Base-by-base conservation (phyloP, 2,113 vertebrate genomes). In the Megaleporinus macrocephalus region DNA sequence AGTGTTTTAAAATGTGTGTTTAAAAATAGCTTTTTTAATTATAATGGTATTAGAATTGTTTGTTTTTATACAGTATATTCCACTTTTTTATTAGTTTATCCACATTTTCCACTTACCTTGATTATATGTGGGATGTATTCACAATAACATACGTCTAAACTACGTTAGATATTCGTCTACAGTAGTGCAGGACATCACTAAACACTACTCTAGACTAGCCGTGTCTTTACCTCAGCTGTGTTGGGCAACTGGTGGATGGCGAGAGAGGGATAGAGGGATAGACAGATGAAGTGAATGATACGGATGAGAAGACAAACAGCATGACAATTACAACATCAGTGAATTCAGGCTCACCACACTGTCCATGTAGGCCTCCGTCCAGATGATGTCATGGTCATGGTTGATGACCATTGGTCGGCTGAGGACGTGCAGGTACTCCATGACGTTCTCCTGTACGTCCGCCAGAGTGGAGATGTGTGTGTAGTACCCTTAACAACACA, bases 331-430 rank as follows among this genome's bases (percentile, higher is more conserved):
- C 29, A 26, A 13, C n/a, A 15, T 49, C 30, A 7, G 53, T 57
- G 53, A 57, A 36, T 7, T 44, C 5, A 44, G 9, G 5, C 96
- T 95, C 85, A 97, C 96, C 92, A 95, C 96, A 41, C 93, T 99
- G 89, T 99, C 97, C 96, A 98, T 97, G 84, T 98, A 99, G 27
- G 97, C 98, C 87, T 99, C 97, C 0, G 98, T 99, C 98, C 98
- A 99, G 90, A 96, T 99, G 87, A 99, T 95, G 86, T 99, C 97
- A 0, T 98, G 97, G 88, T 97, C 96, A 0, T 98, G 98, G 92
- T 97, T 97, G 90, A 99, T 99, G 90, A 98, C 98, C 98, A 99
- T 99, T 66, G 98, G 98, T 9, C 97, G 94, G 86, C 98, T 99
- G 76, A 99, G 96, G 65, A 99, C 98, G 0, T 99, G 98, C 75